phyloP scores from a whole-genome alignment of 1,140 invertebrate species.

The Lanistes nyassanus region DNA sequence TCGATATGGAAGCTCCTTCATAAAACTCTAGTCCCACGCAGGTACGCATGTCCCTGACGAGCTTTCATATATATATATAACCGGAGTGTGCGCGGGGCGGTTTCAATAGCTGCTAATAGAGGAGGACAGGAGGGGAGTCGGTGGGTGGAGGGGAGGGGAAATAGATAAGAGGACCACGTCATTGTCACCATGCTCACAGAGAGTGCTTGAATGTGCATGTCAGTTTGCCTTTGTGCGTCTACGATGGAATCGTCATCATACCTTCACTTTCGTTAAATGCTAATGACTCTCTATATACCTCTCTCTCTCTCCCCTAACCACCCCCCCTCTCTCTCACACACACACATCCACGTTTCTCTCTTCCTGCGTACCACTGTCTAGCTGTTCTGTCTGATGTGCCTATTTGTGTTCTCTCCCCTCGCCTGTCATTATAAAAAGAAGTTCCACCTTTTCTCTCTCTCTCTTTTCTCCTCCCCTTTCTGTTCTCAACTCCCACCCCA shows the following conservation, averaged over 20 bases:
- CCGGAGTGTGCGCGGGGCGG: not conserved
- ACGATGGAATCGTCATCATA: not conserved
- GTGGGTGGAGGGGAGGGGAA: not conserved
- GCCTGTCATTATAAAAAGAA: too few species aligned
- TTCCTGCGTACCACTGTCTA: not conserved
- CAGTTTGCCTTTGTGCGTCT: not conserved
- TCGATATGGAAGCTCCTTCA: too few species aligned
- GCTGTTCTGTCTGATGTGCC: too few species aligned
- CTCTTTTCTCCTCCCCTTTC: not conserved
- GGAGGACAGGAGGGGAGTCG: not conserved
- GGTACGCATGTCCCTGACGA: not conserved
- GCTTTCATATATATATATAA: not conserved
- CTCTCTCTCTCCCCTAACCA: not conserved
- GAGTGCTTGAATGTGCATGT: not conserved
- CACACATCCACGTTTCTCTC: not conserved
- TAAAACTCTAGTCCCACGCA: not conserved
- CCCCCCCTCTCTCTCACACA: not conserved
- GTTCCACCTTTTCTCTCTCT: not conserved
- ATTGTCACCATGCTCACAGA: not conserved
- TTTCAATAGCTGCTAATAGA: not conserved
- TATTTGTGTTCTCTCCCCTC: too few species aligned
- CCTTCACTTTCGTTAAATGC: not conserved
- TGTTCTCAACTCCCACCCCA: too few species aligned
- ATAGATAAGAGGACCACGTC: not conserved
- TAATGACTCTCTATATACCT: not conserved